phyloP scores from a whole-genome alignment of 2,797 vertebrate species.

The Bryconaethiops microstoma region DNA sequence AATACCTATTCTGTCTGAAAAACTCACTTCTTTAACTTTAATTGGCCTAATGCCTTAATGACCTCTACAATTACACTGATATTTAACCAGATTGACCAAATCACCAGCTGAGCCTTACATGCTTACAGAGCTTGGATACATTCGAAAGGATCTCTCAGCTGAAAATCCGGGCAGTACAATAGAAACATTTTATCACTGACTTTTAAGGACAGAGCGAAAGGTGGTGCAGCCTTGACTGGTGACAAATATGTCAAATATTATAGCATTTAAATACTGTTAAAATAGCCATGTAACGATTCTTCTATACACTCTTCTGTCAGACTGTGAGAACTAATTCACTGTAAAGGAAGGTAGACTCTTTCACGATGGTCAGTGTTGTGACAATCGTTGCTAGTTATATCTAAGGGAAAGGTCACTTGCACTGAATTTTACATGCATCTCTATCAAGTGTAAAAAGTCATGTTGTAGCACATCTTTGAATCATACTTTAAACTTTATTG shows the following conservation, averaged over 20 bases:
- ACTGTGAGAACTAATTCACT: neutral
- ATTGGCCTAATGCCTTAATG: too few relatives aligned
- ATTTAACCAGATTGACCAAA: neutral
- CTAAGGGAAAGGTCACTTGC: slow-evolving; percentile 5
- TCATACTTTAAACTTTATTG: neutral
- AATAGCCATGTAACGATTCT: neutral
- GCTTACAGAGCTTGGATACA: too few relatives aligned
- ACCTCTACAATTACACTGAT: neutral
- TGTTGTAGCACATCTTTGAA: neutral
- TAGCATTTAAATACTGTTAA: neutral
- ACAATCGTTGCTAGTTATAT: neutral
- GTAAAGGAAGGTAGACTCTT: neutral
- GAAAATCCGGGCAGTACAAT: neutral
- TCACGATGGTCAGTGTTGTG: neutral
- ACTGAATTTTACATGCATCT: neutral
- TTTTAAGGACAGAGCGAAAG: neutral
- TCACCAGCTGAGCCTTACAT: too few relatives aligned
- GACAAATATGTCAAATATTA: neutral
- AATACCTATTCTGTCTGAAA: neutral
- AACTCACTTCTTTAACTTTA: neutral
- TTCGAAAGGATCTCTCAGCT: too few relatives aligned
- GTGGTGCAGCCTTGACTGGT: neutral
- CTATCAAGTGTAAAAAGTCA: neutral
- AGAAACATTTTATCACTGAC: neutral
- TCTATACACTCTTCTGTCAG: neutral